Conservation (phyloP, 2,797 vertebrate species). For the Macroramphosus scolopax region DNA sequence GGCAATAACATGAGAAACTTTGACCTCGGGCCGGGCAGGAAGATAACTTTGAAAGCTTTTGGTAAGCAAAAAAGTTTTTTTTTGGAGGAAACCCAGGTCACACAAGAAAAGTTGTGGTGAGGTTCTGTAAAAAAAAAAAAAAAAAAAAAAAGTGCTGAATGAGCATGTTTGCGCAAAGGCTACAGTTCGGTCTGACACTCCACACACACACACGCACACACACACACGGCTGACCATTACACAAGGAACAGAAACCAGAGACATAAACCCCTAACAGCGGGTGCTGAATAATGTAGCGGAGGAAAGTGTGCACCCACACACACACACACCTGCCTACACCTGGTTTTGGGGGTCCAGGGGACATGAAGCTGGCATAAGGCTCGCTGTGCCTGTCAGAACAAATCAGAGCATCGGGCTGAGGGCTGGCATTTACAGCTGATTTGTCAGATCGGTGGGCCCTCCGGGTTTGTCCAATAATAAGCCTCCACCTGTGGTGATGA, state of each 20-base stretch:
- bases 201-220: not conserved
- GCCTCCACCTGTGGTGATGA: conserved; percentile 75
- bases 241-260: conserved; percentile 38
- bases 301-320: conserved; percentile 6
- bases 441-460: conserved; percentile 67
- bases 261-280: conserved; percentile 58
- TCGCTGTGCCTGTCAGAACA: conserved; percentile 72
- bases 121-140: conserved; percentile 7
- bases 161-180: conserved; percentile 26
- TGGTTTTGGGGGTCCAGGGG: conserved; percentile 61
- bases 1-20: no score
- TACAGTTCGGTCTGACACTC: conserved; percentile 24
- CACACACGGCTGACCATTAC: conserved; percentile 39
- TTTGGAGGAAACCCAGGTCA: conserved; percentile 35
- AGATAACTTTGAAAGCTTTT: conserved; percentile 31
- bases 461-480: conserved; percentile 74
- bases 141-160: conserved; percentile 55
- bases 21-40: conserved; percentile 22
- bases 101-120: conserved; percentile 30
- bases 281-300: conserved; percentile 63
- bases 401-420: conserved; percentile 66
- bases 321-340: conserved; percentile 59
- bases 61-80: conserved; percentile 61
- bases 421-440: conserved; percentile 78
- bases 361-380: conserved; percentile 72